Evolutionary conservation across 2,113 vertebrate genomes (phyloP).

Genomic region (Bubalus kerabau): DNA sequence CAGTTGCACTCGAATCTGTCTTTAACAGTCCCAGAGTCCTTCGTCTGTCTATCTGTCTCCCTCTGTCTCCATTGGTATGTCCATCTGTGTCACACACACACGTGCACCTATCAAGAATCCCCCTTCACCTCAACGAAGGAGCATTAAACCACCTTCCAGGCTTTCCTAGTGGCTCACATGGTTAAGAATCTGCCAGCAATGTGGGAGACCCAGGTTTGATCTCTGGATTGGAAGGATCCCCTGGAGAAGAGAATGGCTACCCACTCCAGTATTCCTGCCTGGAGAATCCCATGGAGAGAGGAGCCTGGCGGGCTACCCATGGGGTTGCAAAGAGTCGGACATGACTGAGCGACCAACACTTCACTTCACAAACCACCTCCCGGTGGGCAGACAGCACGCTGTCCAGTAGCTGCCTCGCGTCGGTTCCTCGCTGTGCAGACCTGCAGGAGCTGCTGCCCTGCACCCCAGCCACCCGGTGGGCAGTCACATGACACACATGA

Average conservation of each 20-base stretch:
- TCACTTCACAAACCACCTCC: not conserved
- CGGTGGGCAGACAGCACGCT: accelerated
- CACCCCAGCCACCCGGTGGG: accelerated
- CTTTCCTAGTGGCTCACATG: not conserved
- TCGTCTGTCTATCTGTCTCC: too few species aligned
- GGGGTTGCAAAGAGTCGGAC: accelerated
- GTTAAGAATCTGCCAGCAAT: not conserved
- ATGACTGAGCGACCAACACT: not conserved
- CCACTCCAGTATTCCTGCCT: not conserved
- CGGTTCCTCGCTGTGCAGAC: accelerated
- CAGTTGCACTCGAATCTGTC: not conserved
- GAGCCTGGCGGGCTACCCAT: not conserved
- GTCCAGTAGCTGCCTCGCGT: accelerated
- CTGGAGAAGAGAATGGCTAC: not conserved
- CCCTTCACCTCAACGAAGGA: accelerated
- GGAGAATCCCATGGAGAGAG: not conserved
- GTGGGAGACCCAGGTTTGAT: not conserved
- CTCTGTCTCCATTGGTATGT: too few species aligned
- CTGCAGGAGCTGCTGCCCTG: accelerated
- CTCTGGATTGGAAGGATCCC: not conserved
- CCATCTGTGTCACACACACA: not conserved
- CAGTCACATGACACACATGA: accelerated
- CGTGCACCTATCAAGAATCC: not conserved
- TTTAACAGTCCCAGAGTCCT: accelerated
- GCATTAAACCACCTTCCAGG: accelerated